Evolutionary conservation across 2,888 invertebrate species (phyloP), one percentile per base, ranked within the genome.

Genomic region (Stramonita haemastoma): DNA sequence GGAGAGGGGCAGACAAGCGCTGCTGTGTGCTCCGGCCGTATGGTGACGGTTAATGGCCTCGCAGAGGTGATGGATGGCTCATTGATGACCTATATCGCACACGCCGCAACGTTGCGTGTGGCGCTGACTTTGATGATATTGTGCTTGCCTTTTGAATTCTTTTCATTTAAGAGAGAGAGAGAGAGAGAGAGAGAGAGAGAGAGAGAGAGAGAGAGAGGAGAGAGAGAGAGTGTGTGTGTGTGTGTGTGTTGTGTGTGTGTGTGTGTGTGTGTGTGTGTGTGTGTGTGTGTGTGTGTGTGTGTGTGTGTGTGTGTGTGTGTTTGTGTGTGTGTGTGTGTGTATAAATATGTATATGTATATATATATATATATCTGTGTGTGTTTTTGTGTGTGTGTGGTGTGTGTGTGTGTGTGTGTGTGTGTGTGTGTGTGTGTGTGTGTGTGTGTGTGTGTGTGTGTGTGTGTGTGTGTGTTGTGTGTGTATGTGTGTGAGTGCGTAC

Each of bases 31-130:
- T 5, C 19, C 22, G 19, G 86, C 86, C 86, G 86, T 66, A 86
- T 86, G 86, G 32, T 86, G 86, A 32, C 57, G 32, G 60, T 86
- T 86, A 86, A 66, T 86, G n/a, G 86, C 26, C 17, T 1, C 29
- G 32, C 66, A 66, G 13, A 86, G 17, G 1, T 66, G 60, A 60
- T 66, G 29, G 19, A 86, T 86, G 22, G 57, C 13, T 22, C 32
- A 32, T 34, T 17, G 56, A 85, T 46, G 22, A 22, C 6, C 5
- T 26, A 29, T 83, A 46, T 46, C 46, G 8, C 36, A 83, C 81
- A 83, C 81, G 46, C 11, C 22, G 81, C 46, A 46, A 22, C 36
- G 29, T 13, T 46, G 36, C 26, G 36, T 83, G 81, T 6, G 22
- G 81, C 6, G 46, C 29, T 66, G 66, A 22, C 26, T 46, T 46